Base-by-base conservation (phyloP, 2,113 vertebrate genomes). In the Actenoides lindsayi region DNA sequence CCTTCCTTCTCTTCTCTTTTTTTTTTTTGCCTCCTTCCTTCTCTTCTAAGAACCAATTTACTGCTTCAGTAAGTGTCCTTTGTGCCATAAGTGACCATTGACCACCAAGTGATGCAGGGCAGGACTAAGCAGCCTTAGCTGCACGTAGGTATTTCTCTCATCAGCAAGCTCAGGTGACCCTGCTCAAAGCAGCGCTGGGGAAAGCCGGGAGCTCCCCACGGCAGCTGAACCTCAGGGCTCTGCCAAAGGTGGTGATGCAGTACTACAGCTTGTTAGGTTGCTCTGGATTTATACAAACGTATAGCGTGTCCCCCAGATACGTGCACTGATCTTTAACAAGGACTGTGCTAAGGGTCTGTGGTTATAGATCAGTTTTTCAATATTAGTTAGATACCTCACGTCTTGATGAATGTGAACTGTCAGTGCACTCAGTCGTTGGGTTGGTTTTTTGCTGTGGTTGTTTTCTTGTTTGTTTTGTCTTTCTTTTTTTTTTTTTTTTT, bases 341-440 rank as follows among this genome's bases (percentile, higher is more conserved):
- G 56, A 7, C 27, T 48, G 16, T 0, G 2, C 23, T n/a, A 11
- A 51, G 37, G 19, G 16, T 39, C 44, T 59, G 7, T 2, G 5
- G n/a, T 35, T 68, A 37, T 24, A 33, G 15, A 59, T 64, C 25
- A 42, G 13, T 23, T 74, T 82, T 63, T 60, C n/a, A 41, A 3
- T 65, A 28, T 16, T 63, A 39, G 24, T 16, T 71, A n/a, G 23
- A 9, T 53, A 9, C 28, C 18, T 44, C 50, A 11, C 1, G 2
- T 51, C 62, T 80, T 56, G 44, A 39, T 35, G n/a, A 59, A 30
- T 13, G n/a, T 9, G 59, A 57, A 6, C 35, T 62, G 7, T 8
- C 31, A 25, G 16, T 31, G 13, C 6, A 17, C 21, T 59, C 23
- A 4, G 37, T 16, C 33, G 5, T 35, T 30, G 24, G 5, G 16